These are phyloP conservation scores for Melieria omissa DNA, from an alignment of 2,888 invertebrate genomes.

Conservation along the genomic window DNA sequence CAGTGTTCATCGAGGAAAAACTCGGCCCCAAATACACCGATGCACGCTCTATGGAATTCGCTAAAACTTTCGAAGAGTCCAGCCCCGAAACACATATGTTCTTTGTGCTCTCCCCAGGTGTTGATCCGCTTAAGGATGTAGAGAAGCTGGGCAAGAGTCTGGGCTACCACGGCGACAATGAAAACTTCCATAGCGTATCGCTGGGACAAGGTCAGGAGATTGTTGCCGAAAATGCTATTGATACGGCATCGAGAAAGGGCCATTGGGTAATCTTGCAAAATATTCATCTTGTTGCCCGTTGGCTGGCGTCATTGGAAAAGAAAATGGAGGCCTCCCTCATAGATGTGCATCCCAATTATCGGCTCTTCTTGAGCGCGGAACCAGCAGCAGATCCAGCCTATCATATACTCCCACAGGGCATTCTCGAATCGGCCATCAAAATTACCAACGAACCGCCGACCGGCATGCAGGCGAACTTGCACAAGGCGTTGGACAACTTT, in stretches of 20 bases:
- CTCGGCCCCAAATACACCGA: constrained; percentile 85
- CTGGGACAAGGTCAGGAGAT: constrained; percentile 95
- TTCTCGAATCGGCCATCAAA: constrained; percentile 92
- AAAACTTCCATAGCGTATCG: constrained; percentile 92
- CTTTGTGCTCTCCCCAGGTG: constrained; percentile 94
- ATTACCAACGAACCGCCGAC: constrained; percentile 96
- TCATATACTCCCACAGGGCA: constrained; percentile 83
- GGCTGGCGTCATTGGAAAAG: constrained; percentile 90
- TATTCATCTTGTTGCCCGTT: constrained; percentile 89
- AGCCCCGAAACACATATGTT: constrained; percentile 88
- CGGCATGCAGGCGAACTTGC: constrained; percentile 93
- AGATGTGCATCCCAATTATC: constrained; percentile 73
- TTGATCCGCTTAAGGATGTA: constrained; percentile 93
- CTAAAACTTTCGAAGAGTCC: constrained; percentile 87
- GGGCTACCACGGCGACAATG: constrained; percentile 81
- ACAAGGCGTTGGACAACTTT: constrained; percentile 92
- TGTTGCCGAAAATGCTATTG: constrained; percentile 90
- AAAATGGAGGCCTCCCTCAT: constrained; percentile 86
- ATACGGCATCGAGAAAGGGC: constrained; percentile 77
- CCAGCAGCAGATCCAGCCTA: constrained; percentile 77
- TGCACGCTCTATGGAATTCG: constrained; percentile 81
- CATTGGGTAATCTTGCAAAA: constrained; percentile 96
- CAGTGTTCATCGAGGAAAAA: constrained; percentile 89
- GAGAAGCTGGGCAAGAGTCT: constrained; percentile 85
- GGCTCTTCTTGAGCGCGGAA: constrained; percentile 89